phyloP scores from a whole-genome alignment of 2,113 vertebrate species.

The Podarcis raffonei region DNA sequence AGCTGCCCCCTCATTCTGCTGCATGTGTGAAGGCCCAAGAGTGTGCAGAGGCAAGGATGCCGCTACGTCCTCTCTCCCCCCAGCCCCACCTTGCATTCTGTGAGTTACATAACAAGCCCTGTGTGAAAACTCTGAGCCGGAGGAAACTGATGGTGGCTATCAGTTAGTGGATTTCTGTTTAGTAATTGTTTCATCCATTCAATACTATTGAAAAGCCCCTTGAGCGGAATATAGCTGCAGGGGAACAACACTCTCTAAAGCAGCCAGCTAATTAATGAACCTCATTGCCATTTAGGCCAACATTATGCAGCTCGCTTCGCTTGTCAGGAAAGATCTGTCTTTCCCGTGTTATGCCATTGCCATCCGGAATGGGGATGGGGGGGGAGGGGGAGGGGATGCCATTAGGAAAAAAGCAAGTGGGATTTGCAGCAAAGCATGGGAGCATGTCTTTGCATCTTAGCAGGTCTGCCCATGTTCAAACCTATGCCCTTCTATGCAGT shows the following conservation, averaged over 20 bases:
- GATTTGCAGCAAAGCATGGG: neutral
- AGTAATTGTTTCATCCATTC: constrained; percentile 61
- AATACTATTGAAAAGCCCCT: constrained; percentile 65
- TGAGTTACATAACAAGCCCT: neutral
- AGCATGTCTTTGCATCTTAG: neutral
- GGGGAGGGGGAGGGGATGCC: neutral
- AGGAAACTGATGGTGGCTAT: constrained; percentile 59
- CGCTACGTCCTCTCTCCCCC: neutral
- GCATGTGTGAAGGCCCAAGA: neutral
- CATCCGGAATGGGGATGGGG: neutral
- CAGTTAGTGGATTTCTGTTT: constrained; percentile 65
- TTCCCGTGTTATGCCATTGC: neutral
- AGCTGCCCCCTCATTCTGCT: too few species aligned
- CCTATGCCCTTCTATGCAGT: too few species aligned
- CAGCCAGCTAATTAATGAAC: constrained; percentile 63
- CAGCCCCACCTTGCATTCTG: neutral
- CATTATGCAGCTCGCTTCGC: constrained; percentile 45
- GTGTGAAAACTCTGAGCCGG: constrained; percentile 31
- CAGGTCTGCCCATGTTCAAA: too few species aligned
- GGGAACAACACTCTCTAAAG: constrained; percentile 51
- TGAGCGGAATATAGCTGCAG: constrained; percentile 66
- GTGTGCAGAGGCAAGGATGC: neutral
- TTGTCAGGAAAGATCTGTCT: constrained; percentile 57
- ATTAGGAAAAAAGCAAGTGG: neutral
- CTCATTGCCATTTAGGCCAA: constrained; percentile 55